A percentile compares a stretch with the other conserved stretches of the same genome.
phyloP scores from a whole-genome alignment of 2,113 vertebrate species.

The Apodemus speciosus region DNA sequence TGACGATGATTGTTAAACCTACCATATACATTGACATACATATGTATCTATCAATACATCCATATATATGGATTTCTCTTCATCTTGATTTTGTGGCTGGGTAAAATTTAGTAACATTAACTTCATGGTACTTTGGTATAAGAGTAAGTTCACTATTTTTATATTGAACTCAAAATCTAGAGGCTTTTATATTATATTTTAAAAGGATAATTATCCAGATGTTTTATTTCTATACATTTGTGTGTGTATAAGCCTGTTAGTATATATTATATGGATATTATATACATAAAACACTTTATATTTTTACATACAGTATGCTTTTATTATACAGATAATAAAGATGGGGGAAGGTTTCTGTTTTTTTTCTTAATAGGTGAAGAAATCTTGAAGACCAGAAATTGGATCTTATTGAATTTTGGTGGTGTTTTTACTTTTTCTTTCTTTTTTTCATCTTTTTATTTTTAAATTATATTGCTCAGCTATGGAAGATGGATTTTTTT shows the following conservation, averaged over 20 bases:
- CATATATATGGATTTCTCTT: conserved; percentile 51
- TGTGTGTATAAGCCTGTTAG: conserved; percentile 79
- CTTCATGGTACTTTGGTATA: conserved; percentile 67
- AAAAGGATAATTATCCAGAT: conserved; percentile 69
- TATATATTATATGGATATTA: conserved; percentile 67
- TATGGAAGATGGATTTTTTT: conserved; percentile 90
- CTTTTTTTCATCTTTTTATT: conserved; percentile 62
- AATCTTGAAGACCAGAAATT: conserved; percentile 90
- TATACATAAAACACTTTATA: conserved; percentile 74
- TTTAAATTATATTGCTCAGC: conserved; percentile 79
- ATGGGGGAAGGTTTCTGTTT: conserved; percentile 88
- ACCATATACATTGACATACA: conserved; percentile 46
- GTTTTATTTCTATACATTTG: conserved; percentile 68
- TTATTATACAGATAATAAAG: conserved; percentile 85
- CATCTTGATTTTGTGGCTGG: conserved; percentile 61
- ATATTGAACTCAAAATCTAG: conserved; percentile 52
- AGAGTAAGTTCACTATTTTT: conserved; percentile 71
- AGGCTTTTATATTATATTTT: conserved; percentile 68
- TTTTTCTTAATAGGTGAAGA: conserved; percentile 93
- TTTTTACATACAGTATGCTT: conserved; percentile 81
- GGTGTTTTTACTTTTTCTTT: conserved; percentile 41
- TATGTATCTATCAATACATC: conserved; percentile 43
- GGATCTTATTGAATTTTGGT: conserved; percentile 87
- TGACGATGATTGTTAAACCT: conserved; percentile 46
- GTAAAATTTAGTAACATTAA: conserved; percentile 65